These are phyloP conservation scores for Xylocopa sonorina DNA, from an alignment of 1,140 invertebrate genomes.

Conservation along the genomic window DNA sequence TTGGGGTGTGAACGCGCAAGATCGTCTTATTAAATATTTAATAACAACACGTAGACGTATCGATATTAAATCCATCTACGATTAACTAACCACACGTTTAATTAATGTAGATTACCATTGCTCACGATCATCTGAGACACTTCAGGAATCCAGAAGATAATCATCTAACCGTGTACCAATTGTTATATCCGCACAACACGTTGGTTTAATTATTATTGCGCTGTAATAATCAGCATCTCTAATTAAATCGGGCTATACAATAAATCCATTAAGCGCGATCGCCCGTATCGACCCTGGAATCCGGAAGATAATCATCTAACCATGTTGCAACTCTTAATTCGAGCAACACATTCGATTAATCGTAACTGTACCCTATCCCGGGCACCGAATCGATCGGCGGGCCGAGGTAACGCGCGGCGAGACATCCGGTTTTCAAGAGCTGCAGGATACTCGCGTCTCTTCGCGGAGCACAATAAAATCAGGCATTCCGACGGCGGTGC, in stretches of 20 bases:
- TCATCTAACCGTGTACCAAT: too few species aligned
- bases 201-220: neutral
- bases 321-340: neutral
- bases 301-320: too few species aligned
- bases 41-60: too few species aligned
- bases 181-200: neutral
- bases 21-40: neutral
- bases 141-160: too few species aligned
- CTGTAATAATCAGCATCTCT: too few species aligned
- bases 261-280: too few species aligned
- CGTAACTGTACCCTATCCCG: neutral
- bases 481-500: conserved; percentile 19
- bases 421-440: conserved; percentile 5
- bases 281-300: too few species aligned
- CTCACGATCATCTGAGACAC: too few species aligned
- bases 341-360: neutral
- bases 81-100: too few species aligned
- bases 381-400: neutral
- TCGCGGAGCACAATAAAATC: neutral
- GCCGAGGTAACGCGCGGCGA: neutral
- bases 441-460: neutral
- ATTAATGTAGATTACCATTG: too few species aligned
- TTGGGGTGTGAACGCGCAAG: neutral
- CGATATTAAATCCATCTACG: too few species aligned
- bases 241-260: too few species aligned